These are phyloP conservation scores for Microvelia longipes DNA, from an alignment of 1,140 invertebrate species.

Conservation along the genomic window DNA sequence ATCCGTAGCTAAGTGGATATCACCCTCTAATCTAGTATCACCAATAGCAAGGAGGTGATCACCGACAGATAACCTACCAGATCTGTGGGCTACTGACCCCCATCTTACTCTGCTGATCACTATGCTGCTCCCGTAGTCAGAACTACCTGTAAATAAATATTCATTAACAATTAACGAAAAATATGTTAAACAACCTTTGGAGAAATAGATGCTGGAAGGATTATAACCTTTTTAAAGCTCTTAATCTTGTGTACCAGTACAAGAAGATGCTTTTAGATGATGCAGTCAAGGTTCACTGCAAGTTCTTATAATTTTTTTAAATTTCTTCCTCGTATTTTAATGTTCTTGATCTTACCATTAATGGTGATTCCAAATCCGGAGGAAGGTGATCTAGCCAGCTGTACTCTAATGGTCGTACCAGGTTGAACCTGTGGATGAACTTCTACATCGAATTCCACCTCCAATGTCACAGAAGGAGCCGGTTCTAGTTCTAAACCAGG, in stretches of 20 bases:
- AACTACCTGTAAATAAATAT: slow-evolving; percentile 6
- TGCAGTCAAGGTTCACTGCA: no score
- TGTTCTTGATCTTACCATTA: slow-evolving; percentile 50
- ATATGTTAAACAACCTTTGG: background rate
- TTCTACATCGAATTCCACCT: slow-evolving; percentile 64
- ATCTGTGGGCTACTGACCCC: slow-evolving; percentile 79
- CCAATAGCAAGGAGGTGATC: slow-evolving; percentile 80
- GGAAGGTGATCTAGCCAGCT: slow-evolving; percentile 56
- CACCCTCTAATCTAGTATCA: slow-evolving; percentile 32
- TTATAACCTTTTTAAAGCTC: background rate
- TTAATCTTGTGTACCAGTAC: no score
- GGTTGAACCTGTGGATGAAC: slow-evolving; percentile 29
- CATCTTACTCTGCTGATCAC: slow-evolving; percentile 50
- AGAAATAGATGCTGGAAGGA: background rate
- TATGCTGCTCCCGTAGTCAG: slow-evolving; percentile 14
- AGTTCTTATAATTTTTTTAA: no score
- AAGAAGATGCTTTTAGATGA: no score
- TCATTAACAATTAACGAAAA: background rate
- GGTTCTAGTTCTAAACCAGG: slow-evolving; percentile 11
- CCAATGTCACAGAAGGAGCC: slow-evolving; percentile 12
- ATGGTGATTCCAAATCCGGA: slow-evolving; percentile 74
- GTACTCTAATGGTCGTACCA: slow-evolving; percentile 41
- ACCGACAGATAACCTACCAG: slow-evolving; percentile 68
- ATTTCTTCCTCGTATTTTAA: no score
- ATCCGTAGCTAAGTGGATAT: background rate